Evolutionary conservation across 2,113 vertebrate genomes (phyloP), one percentile per base, ranked within the genome.

Genomic region (Trachemys scripta): DNA sequence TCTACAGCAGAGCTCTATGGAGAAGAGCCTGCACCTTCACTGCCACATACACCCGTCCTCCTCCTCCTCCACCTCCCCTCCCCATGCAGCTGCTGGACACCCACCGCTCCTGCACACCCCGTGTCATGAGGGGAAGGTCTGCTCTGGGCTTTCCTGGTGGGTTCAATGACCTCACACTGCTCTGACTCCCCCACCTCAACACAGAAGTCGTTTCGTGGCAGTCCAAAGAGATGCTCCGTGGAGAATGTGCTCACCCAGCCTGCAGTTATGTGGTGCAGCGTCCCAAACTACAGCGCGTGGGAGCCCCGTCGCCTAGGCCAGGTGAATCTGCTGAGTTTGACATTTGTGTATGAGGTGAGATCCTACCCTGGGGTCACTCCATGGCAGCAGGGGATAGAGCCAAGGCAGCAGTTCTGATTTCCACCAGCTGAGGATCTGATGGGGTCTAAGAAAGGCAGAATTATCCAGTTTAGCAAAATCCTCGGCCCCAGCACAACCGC

Each of bases 31-130:
- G 31, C 45, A 51, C 13, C 50, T 8, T 22, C 42, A 38, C 84
- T 0, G 0, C 1, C 1, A 47, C 38, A 25, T 20, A n/a, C 38
- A 12, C 9, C 8, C 35, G 25, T 5, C 19, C 51, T 0, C 38
- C 12, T 47, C 45, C 45, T 13, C 22, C 3, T 9, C 8, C 9
- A 7, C 14, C 49, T 29, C 31, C 42, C 9, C 80, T n/a, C 49
- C 80, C 80, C 6, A 2, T 6, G 29, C 6, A 8, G 62, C 62
- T 65, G 31, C 62, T 35, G 22, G 35, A 47, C 0, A 0, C 35
- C 49, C 29, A 38, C 5, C 4, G 57, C 59, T 45, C 0, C 1
- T 19, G 5, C 5, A 11, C 57, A 5, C 72, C 51, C 49, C 11
- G 27, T 29, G 14, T 31, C 78, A 50, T 10, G 42, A 24, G 22